Percentiles rank a stretch among this genome's conserved stretches.
Conservation (phyloP, 2,888 invertebrate genomes). For the Eupeodes luniger region DNA sequence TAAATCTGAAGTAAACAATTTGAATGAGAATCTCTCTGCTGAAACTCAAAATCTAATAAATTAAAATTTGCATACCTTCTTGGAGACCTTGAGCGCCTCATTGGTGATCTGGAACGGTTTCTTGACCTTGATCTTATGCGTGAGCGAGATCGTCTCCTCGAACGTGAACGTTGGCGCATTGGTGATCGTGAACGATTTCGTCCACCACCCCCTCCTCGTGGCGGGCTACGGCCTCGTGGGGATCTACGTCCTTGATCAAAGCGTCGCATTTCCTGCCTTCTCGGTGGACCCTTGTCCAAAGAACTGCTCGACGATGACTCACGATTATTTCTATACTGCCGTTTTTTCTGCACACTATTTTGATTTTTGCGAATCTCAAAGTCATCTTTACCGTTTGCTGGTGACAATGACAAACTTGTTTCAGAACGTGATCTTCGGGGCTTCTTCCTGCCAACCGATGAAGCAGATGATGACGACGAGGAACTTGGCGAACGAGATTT, state of each 20-base stretch:
- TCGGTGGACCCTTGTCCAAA: constrained; percentile 79
- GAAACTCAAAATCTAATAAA: background rate
- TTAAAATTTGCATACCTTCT: constrained; percentile 80
- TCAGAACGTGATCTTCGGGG: constrained; percentile 83
- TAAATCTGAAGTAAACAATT: constrained; percentile 78
- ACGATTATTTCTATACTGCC: constrained; percentile 94
- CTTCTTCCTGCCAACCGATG: constrained; percentile 81
- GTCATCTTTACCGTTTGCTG: constrained; percentile 85
- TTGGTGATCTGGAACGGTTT: constrained; percentile 82
- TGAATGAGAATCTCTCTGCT: background rate
- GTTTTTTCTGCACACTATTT: constrained; percentile 93
- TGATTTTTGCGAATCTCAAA: constrained; percentile 91
- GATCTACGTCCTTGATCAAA: constrained; percentile 78
- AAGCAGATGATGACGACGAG: constrained; percentile 79
- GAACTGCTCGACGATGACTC: constrained; percentile 89
- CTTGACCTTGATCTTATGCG: constrained; percentile 82
- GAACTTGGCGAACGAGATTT: constrained; percentile 79
- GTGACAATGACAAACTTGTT: constrained; percentile 82
- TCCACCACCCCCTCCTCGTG: constrained; percentile 76
- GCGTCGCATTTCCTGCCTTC: constrained; percentile 77
- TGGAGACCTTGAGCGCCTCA: constrained; percentile 82
- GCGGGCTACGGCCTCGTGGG: constrained; percentile 79
- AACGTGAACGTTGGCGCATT: constrained; percentile 81
- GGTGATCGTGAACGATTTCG: constrained; percentile 64
- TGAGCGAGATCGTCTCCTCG: constrained; percentile 81